Percentiles rank a stretch among this genome's conserved stretches.
phyloP scores from a whole-genome alignment of 1,140 invertebrate species.

The Drosophila varians region DNA sequence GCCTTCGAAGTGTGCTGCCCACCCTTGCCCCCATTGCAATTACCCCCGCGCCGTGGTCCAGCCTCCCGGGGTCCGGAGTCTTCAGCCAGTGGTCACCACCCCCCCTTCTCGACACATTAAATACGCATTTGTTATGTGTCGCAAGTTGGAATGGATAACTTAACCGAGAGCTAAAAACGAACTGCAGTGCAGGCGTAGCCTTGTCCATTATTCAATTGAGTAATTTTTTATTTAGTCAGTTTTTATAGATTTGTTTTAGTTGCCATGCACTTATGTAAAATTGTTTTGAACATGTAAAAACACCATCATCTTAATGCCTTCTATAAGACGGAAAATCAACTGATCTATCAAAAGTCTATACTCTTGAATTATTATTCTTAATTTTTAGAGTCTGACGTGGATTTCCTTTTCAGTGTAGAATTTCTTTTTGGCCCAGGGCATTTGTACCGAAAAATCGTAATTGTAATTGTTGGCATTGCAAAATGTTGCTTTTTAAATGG shows the following conservation, averaged over 20 bases:
- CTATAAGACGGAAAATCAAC: not conserved
- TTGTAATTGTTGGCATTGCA: slow-evolving; percentile 74
- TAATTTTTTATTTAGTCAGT: slow-evolving; percentile 41
- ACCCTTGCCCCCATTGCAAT: slow-evolving; percentile 28
- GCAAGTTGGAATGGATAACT: slow-evolving; percentile 54
- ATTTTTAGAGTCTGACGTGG: not conserved
- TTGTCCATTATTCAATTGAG: slow-evolving; percentile 64
- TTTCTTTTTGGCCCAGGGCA: slow-evolving; percentile 45
- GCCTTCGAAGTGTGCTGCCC: not conserved
- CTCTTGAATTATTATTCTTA: no score
- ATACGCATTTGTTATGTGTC: slow-evolving; percentile 79
- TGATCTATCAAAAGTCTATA: no score
- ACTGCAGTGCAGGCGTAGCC: slow-evolving; percentile 46
- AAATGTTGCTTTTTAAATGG: slow-evolving; percentile 76
- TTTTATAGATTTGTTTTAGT: slow-evolving; percentile 7
- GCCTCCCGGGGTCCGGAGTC: not conserved
- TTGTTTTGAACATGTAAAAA: not conserved
- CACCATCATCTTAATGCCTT: no score
- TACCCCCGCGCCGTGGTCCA: slow-evolving; percentile 3
- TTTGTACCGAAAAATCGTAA: slow-evolving; percentile 70
- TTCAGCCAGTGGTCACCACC: not conserved
- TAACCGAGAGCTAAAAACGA: slow-evolving; percentile 33
- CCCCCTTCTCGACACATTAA: slow-evolving; percentile 67
- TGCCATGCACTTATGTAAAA: slow-evolving; percentile 13
- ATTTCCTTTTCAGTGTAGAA: slow-evolving; percentile 19